Conservation (phyloP, 2,888 invertebrate genomes). For the Cylindroiulus punctatus region DNA sequence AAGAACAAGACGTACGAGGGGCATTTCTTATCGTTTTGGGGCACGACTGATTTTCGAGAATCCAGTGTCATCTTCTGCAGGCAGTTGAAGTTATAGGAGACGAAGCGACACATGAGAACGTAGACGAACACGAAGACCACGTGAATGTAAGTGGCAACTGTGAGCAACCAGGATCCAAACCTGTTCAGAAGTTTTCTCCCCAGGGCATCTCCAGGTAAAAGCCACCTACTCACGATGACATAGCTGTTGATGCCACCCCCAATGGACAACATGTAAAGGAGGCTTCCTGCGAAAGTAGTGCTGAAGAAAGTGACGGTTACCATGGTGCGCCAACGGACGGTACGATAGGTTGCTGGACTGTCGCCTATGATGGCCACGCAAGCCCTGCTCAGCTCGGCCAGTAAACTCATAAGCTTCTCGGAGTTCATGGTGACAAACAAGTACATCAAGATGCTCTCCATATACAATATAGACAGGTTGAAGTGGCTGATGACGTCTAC, state of each 20-base stretch:
- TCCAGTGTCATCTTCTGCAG: neutral
- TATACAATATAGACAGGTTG: neutral
- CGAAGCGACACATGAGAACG: neutral
- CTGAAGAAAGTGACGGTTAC: neutral
- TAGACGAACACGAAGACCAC: neutral
- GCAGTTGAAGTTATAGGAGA: neutral
- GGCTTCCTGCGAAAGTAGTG: neutral
- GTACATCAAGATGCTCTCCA: neutral
- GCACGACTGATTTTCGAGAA: neutral
- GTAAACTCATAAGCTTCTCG: neutral
- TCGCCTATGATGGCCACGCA: neutral
- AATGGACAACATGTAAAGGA: neutral
- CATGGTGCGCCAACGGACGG: neutral
- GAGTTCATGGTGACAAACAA: neutral
- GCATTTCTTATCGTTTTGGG: neutral
- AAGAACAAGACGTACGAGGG: neutral
- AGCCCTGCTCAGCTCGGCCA: neutral
- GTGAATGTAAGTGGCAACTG: neutral
- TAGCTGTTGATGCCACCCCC: too few species aligned
- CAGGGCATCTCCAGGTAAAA: neutral
- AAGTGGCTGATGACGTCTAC: neutral
- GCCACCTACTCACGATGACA: too few species aligned
- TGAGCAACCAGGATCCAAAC: neutral
- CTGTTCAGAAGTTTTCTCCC: neutral
- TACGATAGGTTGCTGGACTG: neutral